Base-by-base conservation (phyloP, 2,888 invertebrate genomes). In the Cinara cedri region DNA sequence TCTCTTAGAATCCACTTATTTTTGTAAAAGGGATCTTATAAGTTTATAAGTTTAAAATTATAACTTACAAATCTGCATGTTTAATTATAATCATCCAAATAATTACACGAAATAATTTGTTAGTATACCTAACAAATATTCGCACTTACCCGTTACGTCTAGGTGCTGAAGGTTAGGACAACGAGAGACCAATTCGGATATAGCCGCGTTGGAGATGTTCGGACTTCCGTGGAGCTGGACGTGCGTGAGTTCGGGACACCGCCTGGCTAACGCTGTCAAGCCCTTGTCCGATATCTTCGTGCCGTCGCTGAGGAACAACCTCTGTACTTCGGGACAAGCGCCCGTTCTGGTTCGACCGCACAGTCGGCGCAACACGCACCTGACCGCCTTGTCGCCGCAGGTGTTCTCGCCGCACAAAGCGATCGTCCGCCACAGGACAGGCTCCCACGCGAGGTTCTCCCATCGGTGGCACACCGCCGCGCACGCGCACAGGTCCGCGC, bases 161-260 rank as follows among this genome's bases (percentile, higher is more conserved):
- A 96, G 89, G 86, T 94, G 93, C 86, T 93, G 92, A 81, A 96
- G 87, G 85, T 93, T 93, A 82, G 90, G 89, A 85, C 95, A 93
- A 84, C 92, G 90, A 4, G 93, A 91, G 76, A 92, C 89, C 11
- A 95, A 89, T 83, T 95, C 94, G 75, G 91, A 91, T 72, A 96
- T 86, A 0, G 93, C 91, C 65, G 91, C 88, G 83, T 94, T 93
- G 72, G 93, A 91, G 83, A 95, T 89, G 81, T 90, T 90, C 72
- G 89, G 88, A 83, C 93, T 92, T 1, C 91, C 91, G 81, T 92
- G 92, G 72, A 95, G 87, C 82, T 94, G 93, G 75, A 96, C 87
- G 84, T 93, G 93, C 8, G 93, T 91, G 81, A 96, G 87, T 85
- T 93, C 93, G 0, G 94, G 92, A 86, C 95, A 95, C 65, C 93